Evolutionary conservation across 2,113 vertebrate genomes (phyloP).

Genomic region (Pollachius pollachius): DNA sequence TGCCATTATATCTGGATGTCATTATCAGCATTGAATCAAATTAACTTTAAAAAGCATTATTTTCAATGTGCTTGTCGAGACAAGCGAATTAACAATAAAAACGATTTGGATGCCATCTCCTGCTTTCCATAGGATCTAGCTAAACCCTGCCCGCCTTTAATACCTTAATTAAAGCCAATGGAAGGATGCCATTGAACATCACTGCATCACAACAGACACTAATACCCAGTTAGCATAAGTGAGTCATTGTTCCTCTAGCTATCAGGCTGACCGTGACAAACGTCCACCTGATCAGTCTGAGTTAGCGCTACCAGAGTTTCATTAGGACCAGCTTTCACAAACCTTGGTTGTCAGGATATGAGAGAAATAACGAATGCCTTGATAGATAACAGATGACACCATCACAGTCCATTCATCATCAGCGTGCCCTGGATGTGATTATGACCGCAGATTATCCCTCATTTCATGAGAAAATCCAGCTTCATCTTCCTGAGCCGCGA

Average conservation of each 20-base stretch:
- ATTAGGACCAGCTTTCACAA: background rate
- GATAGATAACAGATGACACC: constrained; percentile 2
- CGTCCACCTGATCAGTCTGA: background rate
- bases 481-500: background rate
- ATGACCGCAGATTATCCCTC: constrained; percentile 32
- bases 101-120: too few species aligned
- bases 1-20: too few species aligned
- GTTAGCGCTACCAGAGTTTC: background rate
- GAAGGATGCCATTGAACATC: background rate
- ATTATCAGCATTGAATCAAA: too few species aligned
- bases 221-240: background rate
- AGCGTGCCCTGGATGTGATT: background rate
- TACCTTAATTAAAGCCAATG: background rate
- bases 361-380: background rate
- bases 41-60: too few species aligned
- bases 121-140: too few species aligned
- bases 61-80: too few species aligned
- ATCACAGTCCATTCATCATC: background rate
- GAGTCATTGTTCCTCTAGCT: background rate
- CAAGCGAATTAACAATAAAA: too few species aligned
- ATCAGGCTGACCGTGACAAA: background rate
- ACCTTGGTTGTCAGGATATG: background rate
- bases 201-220: too few species aligned
- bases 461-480: constrained; percentile 16
- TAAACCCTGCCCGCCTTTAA: too few species aligned